Evolutionary conservation across 2,797 vertebrate species (phyloP).

Genomic region (Hoplostethus mediterraneus): DNA sequence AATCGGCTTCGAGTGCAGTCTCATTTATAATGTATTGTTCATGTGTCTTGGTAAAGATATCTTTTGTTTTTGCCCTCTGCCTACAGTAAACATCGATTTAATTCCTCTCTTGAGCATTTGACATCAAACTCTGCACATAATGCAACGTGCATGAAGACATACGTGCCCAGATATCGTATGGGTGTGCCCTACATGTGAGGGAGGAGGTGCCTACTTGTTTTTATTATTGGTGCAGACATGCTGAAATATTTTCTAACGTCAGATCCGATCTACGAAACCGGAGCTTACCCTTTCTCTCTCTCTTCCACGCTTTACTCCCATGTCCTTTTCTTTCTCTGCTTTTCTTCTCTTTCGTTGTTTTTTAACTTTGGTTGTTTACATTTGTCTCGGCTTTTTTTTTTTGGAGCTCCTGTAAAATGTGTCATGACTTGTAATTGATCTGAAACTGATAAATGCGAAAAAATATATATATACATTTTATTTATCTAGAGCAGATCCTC

Average conservation of each 20-base stretch:
- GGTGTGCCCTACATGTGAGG: conserved; percentile 65
- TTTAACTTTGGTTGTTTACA: conserved; percentile 7
- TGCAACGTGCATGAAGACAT: conserved; percentile 64
- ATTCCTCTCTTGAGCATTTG: conserved; percentile 69
- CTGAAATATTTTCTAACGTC: conserved; percentile 69
- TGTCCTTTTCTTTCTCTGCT: conserved; percentile 12
- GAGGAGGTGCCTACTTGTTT: conserved; percentile 65
- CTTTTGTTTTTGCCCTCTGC: conserved; percentile 50
- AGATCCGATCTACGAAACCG: conserved; percentile 65
- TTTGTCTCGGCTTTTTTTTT: conserved; percentile 50
- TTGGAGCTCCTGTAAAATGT: conserved; percentile 48
- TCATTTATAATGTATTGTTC: conserved; percentile 66
- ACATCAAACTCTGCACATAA: conserved; percentile 57
- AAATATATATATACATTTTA: not conserved
- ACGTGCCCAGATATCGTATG: conserved; percentile 64
- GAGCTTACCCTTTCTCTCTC: conserved; percentile 19
- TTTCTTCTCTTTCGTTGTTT: conserved; percentile 14
- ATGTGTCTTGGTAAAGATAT: conserved; percentile 40
- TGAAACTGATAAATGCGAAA: conserved; percentile 10
- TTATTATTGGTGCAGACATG: conserved; percentile 70
- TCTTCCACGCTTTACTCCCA: conserved; percentile 20
- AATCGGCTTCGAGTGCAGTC: conserved; percentile 67
- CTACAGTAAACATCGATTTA: conserved; percentile 75
- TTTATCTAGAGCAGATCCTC: conserved; percentile 15
- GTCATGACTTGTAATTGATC: conserved; percentile 5